phyloP scores from a whole-genome alignment of 2,888 invertebrate species.

The Teleiodes luculella region DNA sequence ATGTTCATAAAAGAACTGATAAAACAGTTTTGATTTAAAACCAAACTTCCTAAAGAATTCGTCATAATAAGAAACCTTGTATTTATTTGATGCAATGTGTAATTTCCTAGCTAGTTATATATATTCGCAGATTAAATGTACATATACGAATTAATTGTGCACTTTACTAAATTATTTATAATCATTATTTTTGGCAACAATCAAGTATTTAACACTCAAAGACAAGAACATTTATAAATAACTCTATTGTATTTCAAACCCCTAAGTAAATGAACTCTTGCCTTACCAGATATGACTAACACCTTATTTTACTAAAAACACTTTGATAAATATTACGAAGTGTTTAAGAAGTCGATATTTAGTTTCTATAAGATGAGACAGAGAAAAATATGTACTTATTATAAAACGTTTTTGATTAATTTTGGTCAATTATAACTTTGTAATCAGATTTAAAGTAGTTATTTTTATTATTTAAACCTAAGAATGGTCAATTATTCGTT shows the following conservation, averaged over 20 bases:
- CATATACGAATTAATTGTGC: too few species aligned
- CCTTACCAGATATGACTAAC: neutral
- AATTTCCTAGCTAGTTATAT: too few species aligned
- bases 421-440: slow-evolving; percentile 75
- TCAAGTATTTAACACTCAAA: too few species aligned
- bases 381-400: slow-evolving; percentile 40
- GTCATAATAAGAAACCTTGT: too few species aligned
- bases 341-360: slow-evolving; percentile 36
- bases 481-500: slow-evolving; percentile 72
- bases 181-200: too few species aligned
- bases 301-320: slow-evolving; percentile 26
- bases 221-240: neutral
- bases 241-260: neutral
- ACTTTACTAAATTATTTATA: too few species aligned
- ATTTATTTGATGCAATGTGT: too few species aligned
- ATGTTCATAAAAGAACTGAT: too few species aligned
- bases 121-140: too few species aligned
- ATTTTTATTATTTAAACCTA: slow-evolving; percentile 74
- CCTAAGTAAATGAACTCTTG: too few species aligned
- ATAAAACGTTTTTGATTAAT: slow-evolving; percentile 63
- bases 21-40: too few species aligned
- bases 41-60: too few species aligned
- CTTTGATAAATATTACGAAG: slow-evolving; percentile 34
- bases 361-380: slow-evolving; percentile 55
- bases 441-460: slow-evolving; percentile 67